Conservation (phyloP, 2,113 vertebrate genomes). For the Alouatta palliata region DNA sequence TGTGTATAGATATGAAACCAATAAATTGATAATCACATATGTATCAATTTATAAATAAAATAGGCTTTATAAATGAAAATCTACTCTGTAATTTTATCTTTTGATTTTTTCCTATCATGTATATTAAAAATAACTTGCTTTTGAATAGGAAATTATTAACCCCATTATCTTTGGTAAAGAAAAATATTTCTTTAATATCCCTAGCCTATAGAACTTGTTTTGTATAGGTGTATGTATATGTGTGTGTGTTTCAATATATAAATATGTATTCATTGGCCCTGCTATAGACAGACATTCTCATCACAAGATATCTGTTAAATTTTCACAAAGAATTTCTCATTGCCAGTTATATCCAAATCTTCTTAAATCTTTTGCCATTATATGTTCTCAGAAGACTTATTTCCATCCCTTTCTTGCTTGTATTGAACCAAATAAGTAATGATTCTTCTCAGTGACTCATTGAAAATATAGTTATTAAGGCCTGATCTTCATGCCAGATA, state of each 20-base stretch:
- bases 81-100: not conserved
- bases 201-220: not conserved
- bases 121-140: not conserved
- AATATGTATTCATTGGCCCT: not conserved
- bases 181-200: not conserved
- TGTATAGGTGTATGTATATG: not conserved
- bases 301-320: not conserved
- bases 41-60: not conserved
- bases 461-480: not conserved
- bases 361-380: not conserved
- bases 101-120: not conserved
- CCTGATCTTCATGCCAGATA: not conserved
- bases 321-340: not conserved
- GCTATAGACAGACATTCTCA: not conserved
- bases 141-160: not conserved
- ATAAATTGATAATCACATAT: not conserved
- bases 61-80: not conserved
- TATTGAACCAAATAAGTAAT: not conserved
- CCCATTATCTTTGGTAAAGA: not conserved
- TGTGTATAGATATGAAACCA: not conserved
- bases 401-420: not conserved
- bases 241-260: not conserved
- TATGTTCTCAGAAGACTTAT: not conserved
- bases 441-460: not conserved
- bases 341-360: not conserved